Base-by-base conservation (phyloP, 2,113 vertebrate genomes). In the Cepphus grylle region DNA sequence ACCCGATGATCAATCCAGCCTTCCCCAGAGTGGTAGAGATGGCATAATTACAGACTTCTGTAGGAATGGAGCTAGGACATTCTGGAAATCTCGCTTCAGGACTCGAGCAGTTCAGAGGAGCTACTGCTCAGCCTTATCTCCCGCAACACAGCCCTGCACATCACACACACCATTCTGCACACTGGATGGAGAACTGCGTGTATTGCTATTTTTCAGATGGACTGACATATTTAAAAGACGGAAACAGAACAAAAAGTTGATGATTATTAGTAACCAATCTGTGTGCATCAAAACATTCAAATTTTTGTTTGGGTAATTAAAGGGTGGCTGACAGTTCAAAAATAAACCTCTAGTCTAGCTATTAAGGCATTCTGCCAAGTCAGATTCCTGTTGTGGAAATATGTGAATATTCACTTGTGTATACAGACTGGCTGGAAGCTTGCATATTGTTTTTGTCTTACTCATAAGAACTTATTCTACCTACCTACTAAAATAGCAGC, bases 111-210 rank as follows among this genome's bases (percentile, higher is more conserved):
- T 66, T 85, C 58, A 49, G 93, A 85, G 52, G 38, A 86, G 19
- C 67, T 91, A 15, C 38, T 84, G 73, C 32, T 84, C 55, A 70
- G 72, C 45, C 83, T 91, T 81, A 47, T 81, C 77, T 88, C 42
- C 30, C 56, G 16, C n/a, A 74, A 11, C 72, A 42, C 42, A 86
- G 42, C n/a, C 81, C 72, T 63, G 80, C 59, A 69, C 67, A 66
- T 90, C 86, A 50, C 38, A 76, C 27, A 6, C 18, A 4, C 21
- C 19, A 1, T 50, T 55, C 70, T 59, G 61, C 19, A 21, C 5
- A 9, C 15, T 1, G 2, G 10, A 38, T 45, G 40, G 25, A 47
- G 26, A 53, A 6, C n/a, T 53, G 7, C 1, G 0, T n/a, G 12
- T 26, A 11, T 66, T 62, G 32, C n/a, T 91, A 0, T 32, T 84